phyloP scores from a whole-genome alignment of 2,797 vertebrate species.

The Micropoecilia bifurca region DNA sequence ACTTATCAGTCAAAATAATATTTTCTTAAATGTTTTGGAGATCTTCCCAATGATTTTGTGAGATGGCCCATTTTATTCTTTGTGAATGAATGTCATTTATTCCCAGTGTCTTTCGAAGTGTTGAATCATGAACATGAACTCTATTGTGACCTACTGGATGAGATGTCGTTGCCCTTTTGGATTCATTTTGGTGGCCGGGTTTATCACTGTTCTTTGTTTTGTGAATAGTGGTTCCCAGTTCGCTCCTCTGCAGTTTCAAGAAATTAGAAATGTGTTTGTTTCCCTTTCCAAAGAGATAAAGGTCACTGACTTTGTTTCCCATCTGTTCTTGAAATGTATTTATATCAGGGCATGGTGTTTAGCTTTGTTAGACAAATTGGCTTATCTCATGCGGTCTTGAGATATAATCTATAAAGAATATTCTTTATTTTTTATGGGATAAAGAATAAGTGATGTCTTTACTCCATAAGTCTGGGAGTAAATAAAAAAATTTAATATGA shows the following conservation, averaged over 20 bases:
- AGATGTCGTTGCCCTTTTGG: not conserved
- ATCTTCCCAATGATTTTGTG: not conserved
- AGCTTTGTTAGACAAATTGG: not conserved
- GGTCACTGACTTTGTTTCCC: not conserved
- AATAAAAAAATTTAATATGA: not conserved
- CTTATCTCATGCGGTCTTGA: not conserved
- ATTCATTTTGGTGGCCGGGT: not conserved
- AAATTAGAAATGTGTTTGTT: not conserved
- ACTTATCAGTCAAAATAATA: not conserved
- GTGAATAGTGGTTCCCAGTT: not conserved
- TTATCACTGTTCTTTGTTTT: not conserved
- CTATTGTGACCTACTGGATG: not conserved
- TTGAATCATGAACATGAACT: not conserved
- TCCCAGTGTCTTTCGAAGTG: not conserved
- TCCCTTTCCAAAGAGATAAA: not conserved
- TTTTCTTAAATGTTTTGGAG: not conserved
- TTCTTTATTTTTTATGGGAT: not conserved
- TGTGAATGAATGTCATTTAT: not conserved
- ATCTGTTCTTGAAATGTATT: not conserved
- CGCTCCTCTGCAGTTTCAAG: not conserved
- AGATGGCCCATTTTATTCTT: not conserved
- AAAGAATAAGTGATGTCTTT: not conserved
- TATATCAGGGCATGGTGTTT: not conserved
- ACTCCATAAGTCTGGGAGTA: too few relatives aligned
- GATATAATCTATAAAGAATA: not conserved